Base-by-base conservation (phyloP, 2,888 invertebrate genomes). In the Pyrocoelia pectoralis region DNA sequence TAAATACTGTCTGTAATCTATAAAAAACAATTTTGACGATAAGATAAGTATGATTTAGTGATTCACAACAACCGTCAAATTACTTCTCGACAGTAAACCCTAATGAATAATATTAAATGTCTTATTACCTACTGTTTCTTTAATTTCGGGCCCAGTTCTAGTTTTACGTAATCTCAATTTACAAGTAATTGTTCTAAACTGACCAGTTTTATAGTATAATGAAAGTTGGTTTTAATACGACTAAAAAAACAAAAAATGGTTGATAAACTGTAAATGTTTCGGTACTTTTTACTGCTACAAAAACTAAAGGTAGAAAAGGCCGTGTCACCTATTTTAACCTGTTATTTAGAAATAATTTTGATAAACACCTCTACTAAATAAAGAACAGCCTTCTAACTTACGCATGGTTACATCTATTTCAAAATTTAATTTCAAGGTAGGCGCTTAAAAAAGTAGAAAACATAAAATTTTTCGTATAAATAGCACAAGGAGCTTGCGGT, bases 111-210 rank as follows among this genome's bases (percentile, higher is more conserved):
- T n/a, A n/a, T n/a, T n/a, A n/a, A n/a, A n/a, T n/a, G n/a, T n/a
- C n/a, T n/a, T n/a, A n/a, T n/a, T n/a, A n/a, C n/a, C n/a, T 55
- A 46, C 46, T 24, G 43, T 55, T 55, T 55, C 46, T 41, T 9
- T 55, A 53, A 40, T 56, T 56, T 49, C 13, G 38, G 24, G n/a
- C 18, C 49, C 18, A 12, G 56, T 49, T 56, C 48, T 49, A 33
- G 57, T 24, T 57, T 29, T 43, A 41, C 50, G 57, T 51, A 57
- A 57, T n/a, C 19, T 29, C 19, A n/a, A n/a, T n/a, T n/a, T n/a
- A n/a, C 50, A 57, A 57, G 50, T 57, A 57, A 57, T 57, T 57
- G 50, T 24, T 12, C 12, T 40, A 38, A 57, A 58, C 58, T 58
- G 52, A 52, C 58, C 58, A 50, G 28, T 58, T 58, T 52, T 41